Percentiles rank a stretch among this genome's conserved stretches.
These are phyloP conservation scores for Pardosa pseudoannulata DNA, from an alignment of 2,888 invertebrate species.

Conservation along the genomic window DNA sequence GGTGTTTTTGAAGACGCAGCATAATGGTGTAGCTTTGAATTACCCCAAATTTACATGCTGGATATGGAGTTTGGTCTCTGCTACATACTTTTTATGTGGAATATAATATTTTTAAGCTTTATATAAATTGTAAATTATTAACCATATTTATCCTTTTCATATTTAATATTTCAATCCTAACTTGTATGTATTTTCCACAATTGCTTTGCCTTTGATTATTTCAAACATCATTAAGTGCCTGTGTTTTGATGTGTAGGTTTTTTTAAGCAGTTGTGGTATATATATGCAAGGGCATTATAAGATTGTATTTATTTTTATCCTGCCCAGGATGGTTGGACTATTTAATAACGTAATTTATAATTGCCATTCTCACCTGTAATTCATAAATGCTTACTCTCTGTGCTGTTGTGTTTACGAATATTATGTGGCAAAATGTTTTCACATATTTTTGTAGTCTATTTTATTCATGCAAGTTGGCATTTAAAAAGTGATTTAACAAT, in stretches of 20 bases:
- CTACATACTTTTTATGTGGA: slow-evolving; percentile 21
- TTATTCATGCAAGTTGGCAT: slow-evolving; percentile 60
- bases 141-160: slow-evolving; percentile 43
- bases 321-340: slow-evolving; percentile 48
- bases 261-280: slow-evolving; percentile 38
- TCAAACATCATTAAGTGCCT: slow-evolving; percentile 34
- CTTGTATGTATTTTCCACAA: not conserved
- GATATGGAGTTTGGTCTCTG: slow-evolving; percentile 57
- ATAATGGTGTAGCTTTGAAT: slow-evolving; percentile 21
- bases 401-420: not conserved
- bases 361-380: slow-evolving; percentile 39
- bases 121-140: slow-evolving; percentile 44
- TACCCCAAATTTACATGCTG: slow-evolving; percentile 59
- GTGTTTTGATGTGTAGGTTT: slow-evolving; percentile 35
- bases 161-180: slow-evolving; percentile 34
- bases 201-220: slow-evolving; percentile 23
- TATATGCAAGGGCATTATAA: slow-evolving; percentile 65
- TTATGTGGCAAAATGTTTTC: slow-evolving; percentile 16
- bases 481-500: slow-evolving; percentile 31
- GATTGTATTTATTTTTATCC: slow-evolving; percentile 45
- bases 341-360: slow-evolving; percentile 53
- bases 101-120: slow-evolving; percentile 41
- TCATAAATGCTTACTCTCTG: not conserved
- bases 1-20: slow-evolving; percentile 34
- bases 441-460: slow-evolving; percentile 53